These are phyloP conservation scores for Oryzaephilus surinamensis DNA, from an alignment of 1,140 invertebrate species.

Conservation along the genomic window DNA sequence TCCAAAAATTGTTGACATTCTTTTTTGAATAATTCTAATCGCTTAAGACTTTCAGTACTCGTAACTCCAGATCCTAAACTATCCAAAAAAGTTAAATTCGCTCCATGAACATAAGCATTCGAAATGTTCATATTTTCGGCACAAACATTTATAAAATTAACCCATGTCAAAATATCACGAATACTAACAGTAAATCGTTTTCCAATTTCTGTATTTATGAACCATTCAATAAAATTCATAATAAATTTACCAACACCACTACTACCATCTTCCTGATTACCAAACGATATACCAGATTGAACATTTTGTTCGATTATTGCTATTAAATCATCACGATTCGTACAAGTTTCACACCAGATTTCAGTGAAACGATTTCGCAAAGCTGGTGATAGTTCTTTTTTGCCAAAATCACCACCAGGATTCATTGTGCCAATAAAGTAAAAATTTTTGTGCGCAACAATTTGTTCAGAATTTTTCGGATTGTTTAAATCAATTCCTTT, in stretches of 20 bases:
- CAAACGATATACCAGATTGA: constrained; percentile 37
- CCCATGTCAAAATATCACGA: constrained; percentile 87
- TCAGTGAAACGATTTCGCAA: constrained; percentile 96
- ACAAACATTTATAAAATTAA: constrained; percentile 76
- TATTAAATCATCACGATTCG: constrained; percentile 58
- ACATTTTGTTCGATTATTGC: constrained; percentile 76
- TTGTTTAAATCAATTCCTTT: constrained; percentile 52
- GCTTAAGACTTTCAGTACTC: constrained; percentile 42
- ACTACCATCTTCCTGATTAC: constrained; percentile 44
- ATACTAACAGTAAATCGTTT: constrained; percentile 77
- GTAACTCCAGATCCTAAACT: constrained; percentile 67
- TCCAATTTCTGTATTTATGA: constrained; percentile 59
- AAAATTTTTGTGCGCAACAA: constrained; percentile 69
- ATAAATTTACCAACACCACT: constrained; percentile 53
- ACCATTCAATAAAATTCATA: constrained; percentile 72
- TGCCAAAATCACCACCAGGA: constrained; percentile 98
- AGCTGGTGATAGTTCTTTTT: constrained; percentile 98
- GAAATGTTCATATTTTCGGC: constrained; percentile 39
- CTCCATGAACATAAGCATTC: constrained; percentile 77
- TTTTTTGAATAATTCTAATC: constrained; percentile 34
- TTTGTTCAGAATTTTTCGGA: constrained; percentile 42
- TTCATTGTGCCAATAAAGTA: constrained; percentile 98
- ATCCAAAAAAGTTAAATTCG: constrained; percentile 84
- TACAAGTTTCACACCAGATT: constrained; percentile 88
- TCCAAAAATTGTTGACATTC: constrained; percentile 42